Percentiles rank a stretch among this genome's conserved stretches.
Conservation (phyloP, 2,113 vertebrate species). For the Cinclus cinclus region DNA sequence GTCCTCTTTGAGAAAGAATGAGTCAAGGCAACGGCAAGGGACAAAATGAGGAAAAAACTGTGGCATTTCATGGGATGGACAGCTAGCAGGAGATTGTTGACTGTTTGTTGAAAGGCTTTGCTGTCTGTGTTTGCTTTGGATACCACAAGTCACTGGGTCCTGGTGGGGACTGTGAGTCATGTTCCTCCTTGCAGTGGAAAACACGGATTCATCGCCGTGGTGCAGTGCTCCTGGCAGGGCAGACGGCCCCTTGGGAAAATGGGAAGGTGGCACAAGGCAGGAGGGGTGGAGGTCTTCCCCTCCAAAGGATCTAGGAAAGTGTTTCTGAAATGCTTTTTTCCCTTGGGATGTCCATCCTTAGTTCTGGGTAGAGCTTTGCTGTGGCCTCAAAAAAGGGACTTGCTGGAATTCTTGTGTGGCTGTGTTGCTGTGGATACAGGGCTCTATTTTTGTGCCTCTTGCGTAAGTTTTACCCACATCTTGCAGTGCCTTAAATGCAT, state of each 20-base stretch:
- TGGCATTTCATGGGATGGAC: neutral
- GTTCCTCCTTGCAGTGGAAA: neutral
- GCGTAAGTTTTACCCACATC: neutral
- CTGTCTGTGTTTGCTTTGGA: conserved; percentile 47
- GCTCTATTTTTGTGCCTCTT: neutral
- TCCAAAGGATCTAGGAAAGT: neutral
- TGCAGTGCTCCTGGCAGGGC: neutral
- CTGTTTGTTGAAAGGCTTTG: neutral
- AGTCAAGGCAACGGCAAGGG: neutral
- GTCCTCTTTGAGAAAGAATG: neutral
- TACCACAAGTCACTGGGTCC: conserved; percentile 22
- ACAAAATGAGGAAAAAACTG: neutral
- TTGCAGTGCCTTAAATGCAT: neutral
- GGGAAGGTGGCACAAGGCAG: neutral
- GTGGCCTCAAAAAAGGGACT: accelerated
- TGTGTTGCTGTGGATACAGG: neutral
- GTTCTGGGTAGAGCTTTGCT: neutral
- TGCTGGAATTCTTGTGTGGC: neutral
- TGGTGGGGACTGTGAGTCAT: conserved; percentile 25
- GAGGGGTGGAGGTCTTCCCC: neutral
- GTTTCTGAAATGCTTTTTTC: neutral
- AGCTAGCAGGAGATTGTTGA: conserved; percentile 11
- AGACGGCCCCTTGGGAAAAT: neutral
- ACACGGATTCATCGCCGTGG: neutral
- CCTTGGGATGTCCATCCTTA: neutral